Evolutionary conservation across 1,140 invertebrate genomes (phyloP), one percentile per base, ranked within the genome.

Genomic region (Lysiphlebus fabarum): DNA sequence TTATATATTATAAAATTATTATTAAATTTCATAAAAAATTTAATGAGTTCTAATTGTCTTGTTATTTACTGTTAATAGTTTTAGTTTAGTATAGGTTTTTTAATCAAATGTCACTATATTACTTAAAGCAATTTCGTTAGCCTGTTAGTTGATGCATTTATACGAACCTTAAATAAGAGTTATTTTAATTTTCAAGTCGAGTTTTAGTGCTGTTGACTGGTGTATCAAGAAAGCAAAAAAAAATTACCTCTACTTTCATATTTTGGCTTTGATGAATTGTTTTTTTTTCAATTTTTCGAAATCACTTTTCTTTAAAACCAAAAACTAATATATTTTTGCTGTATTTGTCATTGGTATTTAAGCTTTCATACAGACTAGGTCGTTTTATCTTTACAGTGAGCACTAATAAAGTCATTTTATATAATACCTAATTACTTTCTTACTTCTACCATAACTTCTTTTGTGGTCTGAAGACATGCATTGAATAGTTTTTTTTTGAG

Each of bases 401-500:
- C 59, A 64, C 42, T 64, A 54, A 43, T 63, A 63, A 11, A 63
- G 56, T 58, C 62, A 63, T 2, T 63, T 33, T 12, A 41, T 33
- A 7, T 45, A 47, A 37, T 63, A 60, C 7, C 58, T 7, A 7
- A 34, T 12, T 9, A 3, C 44, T 45, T 12, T 1, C 2, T 45
- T 45, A 26, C 17, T 4, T 26, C 4, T 4, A 26, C 17, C 17
- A n/a, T n/a, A 26, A 26, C 17, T 26, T 26, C 4, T 26, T 26
- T 26, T 2, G 17, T 4, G 2, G 17, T 4, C 17, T 26, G 17
- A 26, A 26, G 17, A 26, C 17, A 26, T 26, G 17, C 17, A 1
- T 26, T 26, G 2, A n/a, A 26, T 26, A 26, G 4, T 1, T 26
- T 1, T 26, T 26, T 26, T 26, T 26, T 26, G 17, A 0, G 17